Conservation (phyloP, 2,797 vertebrate species). For the Paramormyrops hopkinsi region DNA sequence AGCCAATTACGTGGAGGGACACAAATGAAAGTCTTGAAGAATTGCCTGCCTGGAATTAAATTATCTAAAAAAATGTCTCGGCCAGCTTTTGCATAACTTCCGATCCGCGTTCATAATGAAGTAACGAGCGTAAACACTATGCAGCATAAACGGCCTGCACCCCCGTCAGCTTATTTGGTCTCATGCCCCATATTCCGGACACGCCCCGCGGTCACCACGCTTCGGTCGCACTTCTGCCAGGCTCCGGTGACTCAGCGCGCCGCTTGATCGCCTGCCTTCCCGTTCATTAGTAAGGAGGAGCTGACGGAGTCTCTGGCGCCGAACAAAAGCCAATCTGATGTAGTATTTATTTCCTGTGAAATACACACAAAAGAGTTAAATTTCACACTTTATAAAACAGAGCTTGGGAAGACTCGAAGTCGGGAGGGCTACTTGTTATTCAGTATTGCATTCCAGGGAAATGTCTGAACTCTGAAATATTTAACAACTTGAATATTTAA, state of each 20-base stretch:
- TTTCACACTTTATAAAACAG: neutral
- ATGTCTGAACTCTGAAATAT: conserved; percentile 8
- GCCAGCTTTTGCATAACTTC: neutral
- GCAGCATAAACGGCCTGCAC: neutral
- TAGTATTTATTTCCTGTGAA: neutral
- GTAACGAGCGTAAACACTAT: neutral
- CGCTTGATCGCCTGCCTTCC: neutral
- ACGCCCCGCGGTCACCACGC: neutral
- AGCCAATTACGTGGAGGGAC: neutral
- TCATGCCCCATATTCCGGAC: neutral
- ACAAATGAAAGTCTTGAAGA: neutral
- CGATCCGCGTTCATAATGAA: neutral
- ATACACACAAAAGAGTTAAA: neutral
- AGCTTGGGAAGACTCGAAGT: neutral
- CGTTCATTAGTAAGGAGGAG: neutral
- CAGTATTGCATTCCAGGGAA: neutral
- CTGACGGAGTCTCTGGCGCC: neutral
- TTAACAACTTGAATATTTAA: conserved; percentile 2
- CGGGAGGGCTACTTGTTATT: neutral
- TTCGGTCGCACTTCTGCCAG: neutral
- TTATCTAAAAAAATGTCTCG: neutral
- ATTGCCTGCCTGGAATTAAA: neutral
- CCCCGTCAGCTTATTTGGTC: neutral
- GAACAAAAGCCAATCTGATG: conserved; percentile 2
- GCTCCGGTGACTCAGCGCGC: neutral